Percentiles rank a stretch among this genome's conserved stretches.
phyloP scores from a whole-genome alignment of 2,888 invertebrate species.

The Nymphalis urticae region DNA sequence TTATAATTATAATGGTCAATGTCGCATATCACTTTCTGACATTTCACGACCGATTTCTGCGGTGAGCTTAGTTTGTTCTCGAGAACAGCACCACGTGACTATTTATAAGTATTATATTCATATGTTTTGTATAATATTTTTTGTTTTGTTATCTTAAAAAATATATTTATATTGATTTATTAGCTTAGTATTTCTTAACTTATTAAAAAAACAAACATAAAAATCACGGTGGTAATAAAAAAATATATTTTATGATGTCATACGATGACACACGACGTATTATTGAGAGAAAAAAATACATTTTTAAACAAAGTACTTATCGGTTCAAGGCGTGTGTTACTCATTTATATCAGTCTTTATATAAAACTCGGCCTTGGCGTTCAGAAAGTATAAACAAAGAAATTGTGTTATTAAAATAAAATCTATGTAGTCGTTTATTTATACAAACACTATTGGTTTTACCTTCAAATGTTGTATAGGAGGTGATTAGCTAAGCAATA shows the following conservation, averaged over 20 bases:
- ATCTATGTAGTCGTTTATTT: not conserved
- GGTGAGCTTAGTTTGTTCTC: too few relatives aligned
- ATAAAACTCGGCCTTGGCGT: conserved; percentile 22
- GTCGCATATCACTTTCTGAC: too few relatives aligned
- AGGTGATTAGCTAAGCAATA: too few relatives aligned
- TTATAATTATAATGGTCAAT: too few relatives aligned
- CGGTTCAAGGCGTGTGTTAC: conserved; percentile 28
- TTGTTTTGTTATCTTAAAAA: not conserved
- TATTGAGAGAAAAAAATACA: conserved; percentile 2
- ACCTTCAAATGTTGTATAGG: too few relatives aligned
- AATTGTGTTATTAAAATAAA: conserved; percentile 9
- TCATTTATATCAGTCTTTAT: conserved; percentile 16
- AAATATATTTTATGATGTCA: conserved; percentile 1
- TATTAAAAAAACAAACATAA: not conserved
- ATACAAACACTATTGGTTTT: too few relatives aligned
- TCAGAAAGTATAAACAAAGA: conserved; percentile 30
- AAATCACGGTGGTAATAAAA: not conserved
- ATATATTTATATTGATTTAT: not conserved
- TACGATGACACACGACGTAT: conserved; percentile 2
- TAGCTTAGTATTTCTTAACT: not conserved
- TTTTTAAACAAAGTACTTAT: conserved; percentile 19
- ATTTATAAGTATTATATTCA: too few relatives aligned
- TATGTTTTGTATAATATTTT: not conserved
- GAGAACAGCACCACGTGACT: too few relatives aligned
- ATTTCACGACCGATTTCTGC: too few relatives aligned